Base-by-base conservation (phyloP, 2,888 invertebrate genomes). In the Apoda limacodes region DNA sequence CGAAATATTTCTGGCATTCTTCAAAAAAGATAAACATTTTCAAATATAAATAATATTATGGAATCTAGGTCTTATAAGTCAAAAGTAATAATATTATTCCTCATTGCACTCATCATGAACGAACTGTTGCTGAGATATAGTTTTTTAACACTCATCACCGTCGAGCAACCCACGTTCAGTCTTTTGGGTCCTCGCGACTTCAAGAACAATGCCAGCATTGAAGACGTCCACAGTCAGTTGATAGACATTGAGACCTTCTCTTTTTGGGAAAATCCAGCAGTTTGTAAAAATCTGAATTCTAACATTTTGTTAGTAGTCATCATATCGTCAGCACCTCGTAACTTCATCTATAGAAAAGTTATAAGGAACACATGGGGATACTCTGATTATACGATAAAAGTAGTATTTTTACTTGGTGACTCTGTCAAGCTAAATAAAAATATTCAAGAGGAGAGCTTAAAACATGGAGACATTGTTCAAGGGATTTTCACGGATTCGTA, bases 401-500 rank as follows among this genome's bases (percentile, higher is more conserved):
- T 90, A 0, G 62, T 88, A 4, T 93, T 92, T 57, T 68, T 92
- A 35, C 49, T 92, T 5, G 92, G 92, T 13, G 52, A 62, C 1
- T 30, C 52, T 0, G 43, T 47, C 4, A n/a, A n/a, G n/a, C n/a
- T n/a, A n/a, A 59, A 62, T 26, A 3, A 19, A 1, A 86, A 87
- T 51, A 82, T 87, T 46, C 50, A 56, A 3, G 51, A 65, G 4
- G 90, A 92, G 52, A 84, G 85, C 48, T 50, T 52, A 1, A 51
- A 60, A 0, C 80, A 85, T 48, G 76, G 78, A 1, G 93, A 93
- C 51, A 74, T 93, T 28, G 82, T 93, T 10, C 90, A 92, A 53
- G 93, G 92, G 0, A 86, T 82, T 34, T 93, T 92, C 50, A 43
- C 82, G 22, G 93, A 93, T 65, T 83, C 87, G 1, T 93, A 93